phyloP scores from a whole-genome alignment of 2,888 invertebrate species.

The Pycnomerus fuliginosus region DNA sequence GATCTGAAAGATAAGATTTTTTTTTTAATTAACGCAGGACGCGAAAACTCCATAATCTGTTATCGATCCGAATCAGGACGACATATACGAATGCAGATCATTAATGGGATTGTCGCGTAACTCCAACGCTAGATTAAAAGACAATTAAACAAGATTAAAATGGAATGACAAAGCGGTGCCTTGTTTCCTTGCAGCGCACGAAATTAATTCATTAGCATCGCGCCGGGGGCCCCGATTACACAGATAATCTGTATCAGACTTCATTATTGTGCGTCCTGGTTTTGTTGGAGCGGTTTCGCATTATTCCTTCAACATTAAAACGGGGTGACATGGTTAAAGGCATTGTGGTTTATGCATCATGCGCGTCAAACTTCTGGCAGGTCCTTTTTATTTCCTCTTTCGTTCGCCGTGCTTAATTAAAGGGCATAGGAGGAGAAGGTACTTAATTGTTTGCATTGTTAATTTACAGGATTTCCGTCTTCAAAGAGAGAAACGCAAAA shows the following conservation, averaged over 20 bases:
- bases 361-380: too few species aligned
- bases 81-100: constrained; percentile 22
- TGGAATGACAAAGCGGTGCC: constrained; percentile 38
- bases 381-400: too few species aligned
- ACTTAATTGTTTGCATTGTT: too few species aligned
- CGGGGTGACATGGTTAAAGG: too few species aligned
- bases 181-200: constrained; percentile 31
- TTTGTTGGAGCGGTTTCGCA: constrained; percentile 19
- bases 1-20: too few species aligned
- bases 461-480: too few species aligned
- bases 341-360: too few species aligned
- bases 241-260: constrained; percentile 19
- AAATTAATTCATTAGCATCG: constrained; percentile 44
- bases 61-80: constrained; percentile 15
- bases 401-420: too few species aligned
- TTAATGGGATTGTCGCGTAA: constrained; percentile 26
- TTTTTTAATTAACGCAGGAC: neutral
- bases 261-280: constrained; percentile 25
- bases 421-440: too few species aligned
- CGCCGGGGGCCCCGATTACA: constrained; percentile 33
- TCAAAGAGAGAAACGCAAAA: too few species aligned
- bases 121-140: constrained; percentile 36
- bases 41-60: constrained; percentile 9
- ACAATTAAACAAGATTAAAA: constrained; percentile 44
- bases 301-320: constrained; percentile 15